A percentile compares a stretch with the other conserved stretches of the same genome.
phyloP scores from a whole-genome alignment of 2,797 vertebrate genomes.

The Myotis pilosus region DNA sequence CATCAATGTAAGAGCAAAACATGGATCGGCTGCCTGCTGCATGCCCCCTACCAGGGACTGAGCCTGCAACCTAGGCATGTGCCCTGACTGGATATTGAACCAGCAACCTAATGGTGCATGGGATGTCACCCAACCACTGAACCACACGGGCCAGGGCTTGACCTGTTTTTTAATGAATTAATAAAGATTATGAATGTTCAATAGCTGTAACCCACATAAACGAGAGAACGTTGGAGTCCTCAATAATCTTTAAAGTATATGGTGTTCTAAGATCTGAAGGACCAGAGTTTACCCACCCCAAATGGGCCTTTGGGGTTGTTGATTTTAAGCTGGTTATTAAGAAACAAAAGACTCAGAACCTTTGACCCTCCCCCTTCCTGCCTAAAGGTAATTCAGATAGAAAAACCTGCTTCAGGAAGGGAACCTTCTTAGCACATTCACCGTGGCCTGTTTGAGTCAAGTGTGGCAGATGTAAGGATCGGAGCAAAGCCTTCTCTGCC shows the following conservation, averaged over 20 bases:
- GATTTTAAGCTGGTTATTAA: neutral
- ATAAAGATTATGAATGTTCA: constrained; percentile 4
- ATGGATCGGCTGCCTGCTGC: neutral
- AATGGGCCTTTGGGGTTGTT: neutral
- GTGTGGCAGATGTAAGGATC: no score
- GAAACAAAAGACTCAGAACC: neutral
- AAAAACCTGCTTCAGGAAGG: neutral
- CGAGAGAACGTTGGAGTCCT: neutral
- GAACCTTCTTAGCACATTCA: neutral
- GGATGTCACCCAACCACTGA: neutral
- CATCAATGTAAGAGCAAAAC: neutral
- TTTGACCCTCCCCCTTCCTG: neutral
- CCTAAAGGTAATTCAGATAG: neutral
- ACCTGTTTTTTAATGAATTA: constrained; percentile 22
- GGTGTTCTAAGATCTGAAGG: neutral
- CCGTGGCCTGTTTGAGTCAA: neutral
- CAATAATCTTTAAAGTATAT: neutral
- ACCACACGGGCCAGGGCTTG: neutral
- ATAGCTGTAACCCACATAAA: neutral
- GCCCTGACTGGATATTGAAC: neutral
- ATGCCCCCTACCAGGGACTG: neutral
- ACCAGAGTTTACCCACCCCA: neutral
- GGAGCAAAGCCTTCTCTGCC: neutral
- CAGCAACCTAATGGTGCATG: neutral
- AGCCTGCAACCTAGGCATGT: neutral